A percentile compares a stretch with the other conserved stretches of the same genome.
These are phyloP conservation scores for Clusia tigrina DNA, from an alignment of 2,888 invertebrate species.

Conservation along the genomic window DNA sequence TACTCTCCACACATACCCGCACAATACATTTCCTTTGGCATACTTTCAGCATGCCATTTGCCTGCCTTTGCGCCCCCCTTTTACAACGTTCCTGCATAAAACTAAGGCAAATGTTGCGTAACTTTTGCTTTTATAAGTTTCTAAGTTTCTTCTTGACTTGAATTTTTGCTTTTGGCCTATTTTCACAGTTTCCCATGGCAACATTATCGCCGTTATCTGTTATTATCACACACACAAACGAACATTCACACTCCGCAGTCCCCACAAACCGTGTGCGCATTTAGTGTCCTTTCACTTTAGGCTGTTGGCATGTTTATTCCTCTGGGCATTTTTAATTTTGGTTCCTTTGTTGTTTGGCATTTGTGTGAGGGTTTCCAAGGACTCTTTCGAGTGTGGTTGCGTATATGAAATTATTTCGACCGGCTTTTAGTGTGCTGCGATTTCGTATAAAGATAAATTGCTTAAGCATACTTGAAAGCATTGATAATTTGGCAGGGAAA, in stretches of 20 bases:
- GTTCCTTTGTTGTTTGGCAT: not conserved
- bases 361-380: not conserved
- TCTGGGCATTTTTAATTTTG: constrained; percentile 33
- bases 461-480: not conserved
- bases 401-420: not conserved
- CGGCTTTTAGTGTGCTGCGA: not conserved
- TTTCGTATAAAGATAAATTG: constrained; percentile 3
- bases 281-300: constrained; percentile 46
- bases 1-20: too few species aligned
- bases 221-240: constrained; percentile 45
- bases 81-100: too few species aligned
- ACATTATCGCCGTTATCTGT: constrained; percentile 55
- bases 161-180: constrained; percentile 5
- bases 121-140: not conserved
- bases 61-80: too few species aligned
- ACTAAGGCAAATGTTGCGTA: constrained; percentile 1
- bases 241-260: constrained; percentile 16
- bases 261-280: constrained; percentile 36
- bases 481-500: not conserved
- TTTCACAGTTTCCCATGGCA: constrained; percentile 32
- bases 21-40: too few species aligned
- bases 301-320: constrained; percentile 29
- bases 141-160: not conserved
- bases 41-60: too few species aligned
- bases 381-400: not conserved